A percentile compares a stretch with the other conserved stretches of the same genome.
These are phyloP conservation scores for Rhingia rostrata DNA, from an alignment of 2,888 invertebrate genomes.

Conservation along the genomic window DNA sequence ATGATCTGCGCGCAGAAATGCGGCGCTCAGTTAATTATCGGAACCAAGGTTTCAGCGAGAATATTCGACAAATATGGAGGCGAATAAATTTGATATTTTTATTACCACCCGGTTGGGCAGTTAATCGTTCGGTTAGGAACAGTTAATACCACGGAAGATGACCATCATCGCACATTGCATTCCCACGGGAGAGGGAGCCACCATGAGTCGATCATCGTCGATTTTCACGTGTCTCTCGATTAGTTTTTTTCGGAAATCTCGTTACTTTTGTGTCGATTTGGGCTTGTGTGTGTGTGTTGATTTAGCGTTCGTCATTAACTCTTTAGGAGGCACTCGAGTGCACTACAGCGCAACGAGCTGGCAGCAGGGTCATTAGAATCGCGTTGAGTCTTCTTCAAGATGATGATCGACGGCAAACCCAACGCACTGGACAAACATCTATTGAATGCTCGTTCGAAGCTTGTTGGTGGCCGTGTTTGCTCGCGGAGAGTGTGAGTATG, in stretches of 20 bases:
- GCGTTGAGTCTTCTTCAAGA: constrained; percentile 26
- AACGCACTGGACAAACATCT: constrained; percentile 56
- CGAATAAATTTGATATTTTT: constrained; percentile 70
- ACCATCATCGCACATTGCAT: constrained; percentile 23
- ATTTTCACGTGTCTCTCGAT: constrained; percentile 60
- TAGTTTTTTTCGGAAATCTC: constrained; percentile 36
- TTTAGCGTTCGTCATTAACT: constrained; percentile 43
- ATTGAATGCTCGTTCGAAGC: constrained; percentile 29
- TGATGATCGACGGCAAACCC: constrained; percentile 54
- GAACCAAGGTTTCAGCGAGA: constrained; percentile 34
- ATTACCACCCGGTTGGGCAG: constrained; percentile 41
- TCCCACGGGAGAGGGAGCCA: constrained; percentile 36
- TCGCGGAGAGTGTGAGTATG: constrained; percentile 7
- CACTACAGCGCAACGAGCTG: constrained; percentile 23
- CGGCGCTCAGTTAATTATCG: constrained; percentile 57
- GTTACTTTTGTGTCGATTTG: constrained; percentile 45
- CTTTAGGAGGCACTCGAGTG: constrained; percentile 45
- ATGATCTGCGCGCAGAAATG: constrained; percentile 43
- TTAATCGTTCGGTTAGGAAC: constrained; percentile 57
- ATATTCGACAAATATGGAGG: constrained; percentile 31
- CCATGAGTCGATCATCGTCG: constrained; percentile 43
- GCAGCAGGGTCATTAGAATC: constrained; percentile 46
- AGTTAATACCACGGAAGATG: constrained; percentile 54
- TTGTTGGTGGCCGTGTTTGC: constrained; percentile 20
- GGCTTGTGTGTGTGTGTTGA: constrained; percentile 7